Conservation (phyloP, 1,140 invertebrate species). For the Myzus persicae region DNA sequence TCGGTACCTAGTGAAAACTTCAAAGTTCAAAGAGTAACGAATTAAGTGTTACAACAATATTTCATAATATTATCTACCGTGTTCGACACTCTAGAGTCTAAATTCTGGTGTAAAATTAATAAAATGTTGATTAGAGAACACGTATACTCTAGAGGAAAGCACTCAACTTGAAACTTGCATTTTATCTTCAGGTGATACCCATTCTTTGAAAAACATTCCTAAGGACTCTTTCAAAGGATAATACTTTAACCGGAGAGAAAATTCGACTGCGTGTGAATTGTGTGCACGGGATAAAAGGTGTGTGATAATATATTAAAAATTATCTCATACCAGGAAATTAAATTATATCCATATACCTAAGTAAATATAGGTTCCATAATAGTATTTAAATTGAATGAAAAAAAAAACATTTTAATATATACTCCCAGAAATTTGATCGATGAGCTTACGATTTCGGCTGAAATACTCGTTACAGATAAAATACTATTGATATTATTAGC, state of each 20-base stretch:
- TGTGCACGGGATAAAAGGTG: not conserved
- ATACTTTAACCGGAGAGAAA: not conserved
- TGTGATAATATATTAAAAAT: not conserved
- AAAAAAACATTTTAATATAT: not conserved
- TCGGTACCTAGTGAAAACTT: not conserved
- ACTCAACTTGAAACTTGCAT: not conserved
- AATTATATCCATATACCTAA: not conserved
- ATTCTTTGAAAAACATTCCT: not conserved
- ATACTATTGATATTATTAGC: not conserved
- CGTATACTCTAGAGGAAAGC: not conserved
- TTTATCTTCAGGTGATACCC: not conserved
- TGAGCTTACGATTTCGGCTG: not conserved
- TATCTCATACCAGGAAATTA: not conserved
- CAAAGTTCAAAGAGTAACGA: not conserved
- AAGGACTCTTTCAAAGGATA: not conserved
- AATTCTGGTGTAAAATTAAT: not conserved
- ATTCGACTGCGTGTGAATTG: not conserved
- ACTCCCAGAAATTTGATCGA: not conserved
- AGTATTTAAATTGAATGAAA: not conserved
- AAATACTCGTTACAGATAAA: not conserved
- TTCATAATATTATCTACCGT: not conserved
- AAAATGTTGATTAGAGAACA: conserved; percentile 9
- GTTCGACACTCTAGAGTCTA: not conserved
- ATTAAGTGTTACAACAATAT: not conserved
- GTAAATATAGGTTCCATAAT: not conserved